Base-by-base conservation (phyloP, 2,113 vertebrate species). In the Lepus timidus region DNA sequence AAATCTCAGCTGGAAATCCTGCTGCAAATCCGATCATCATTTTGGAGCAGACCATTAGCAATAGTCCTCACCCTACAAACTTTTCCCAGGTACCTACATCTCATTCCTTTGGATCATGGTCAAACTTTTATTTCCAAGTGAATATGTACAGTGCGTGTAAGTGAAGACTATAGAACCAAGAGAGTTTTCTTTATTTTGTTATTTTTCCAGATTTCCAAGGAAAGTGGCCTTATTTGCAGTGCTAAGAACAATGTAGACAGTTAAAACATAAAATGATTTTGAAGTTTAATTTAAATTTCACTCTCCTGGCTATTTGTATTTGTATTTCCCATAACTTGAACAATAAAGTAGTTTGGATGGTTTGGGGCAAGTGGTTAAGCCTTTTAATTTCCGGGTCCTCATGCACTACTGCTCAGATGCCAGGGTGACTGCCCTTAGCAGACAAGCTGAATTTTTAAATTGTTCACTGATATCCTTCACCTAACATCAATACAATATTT, bases 281-380 rank as follows among this genome's bases (percentile, higher is more conserved):
- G 90, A 96, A 93, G 95, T 96, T 93, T 93, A 92, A 95, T 96
- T 93, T 97, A 96, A 94, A 95, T 93, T 44, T 88, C 71, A 23
- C 55, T 95, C 90, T 97, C 44, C 74, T 94, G 85, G 96, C 84
- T 96, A 67, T 88, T 92, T 88, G 91, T 90, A 64, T 83, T 83
- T 76, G 29, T 31, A 62, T 88, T 74, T 88, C 76, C 58, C 49
- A 93, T 92, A 73, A 61, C 73, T 82, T 62, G 74, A 89, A 94
- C 85, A 92, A 36, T 89, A 92, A 96, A 94, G 81, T 58, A 82
- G 19, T 39, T 36, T 85, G 76, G 76, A 93, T 13, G 12, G 76
- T 87, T 96, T 55, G 1, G 25, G 58, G 67, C 51, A 49, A 9
- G 31, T 61, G 31, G 84, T 70, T 68, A 80, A 93, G 92, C n/a